Evolutionary conservation across 2,888 invertebrate genomes (phyloP), one percentile per base, ranked within the genome.

Genomic region (Cyrtodaria siliqua): DNA sequence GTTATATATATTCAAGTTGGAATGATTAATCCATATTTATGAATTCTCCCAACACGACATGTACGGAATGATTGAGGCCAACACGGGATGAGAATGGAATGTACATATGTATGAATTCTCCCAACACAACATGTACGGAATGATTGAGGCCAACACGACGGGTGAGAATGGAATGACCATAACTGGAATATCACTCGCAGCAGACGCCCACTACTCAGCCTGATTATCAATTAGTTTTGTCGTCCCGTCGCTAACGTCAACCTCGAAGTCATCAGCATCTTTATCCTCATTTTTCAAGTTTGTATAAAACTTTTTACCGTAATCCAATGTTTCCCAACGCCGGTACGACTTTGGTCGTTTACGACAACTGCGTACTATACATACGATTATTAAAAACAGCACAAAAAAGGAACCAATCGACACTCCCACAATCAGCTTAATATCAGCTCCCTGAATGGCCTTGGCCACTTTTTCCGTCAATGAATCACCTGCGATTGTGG

Each of bases 281-380:
- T 82, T 84, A 14, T 86, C 86, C 20, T 80, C 82, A 44, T 66
- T 67, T 44, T 83, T 82, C 40, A 86, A 70, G 44, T 84, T 79
- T 18, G 79, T 76, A 64, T 86, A 86, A 69, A 84, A 86, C 50
- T 86, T 86, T 38, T 83, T 69, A 38, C 86, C 86, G 50, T 86
- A 86, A 62, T 86, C 86, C 23, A 86, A 67, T n/a, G 78, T 82
- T 29, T 84, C 86, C 86, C 86, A 86, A 44, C 86, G 57, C 14
- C 84, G 59, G 33, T 84, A 86, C 18, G 79, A 81, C 55, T 72
- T 82, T 2, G 79, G 63, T 24, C 72, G 56, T 52, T 57, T 63
- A 24, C 72, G 64, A 33, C 72, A 72, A 0, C 62, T 73, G 29
- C 75, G 50, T 2, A 82, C 61, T 12, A 86, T 67, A 38, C 82